Percentiles rank a stretch among this genome's conserved stretches.
These are phyloP conservation scores for Pollimyrus isidori DNA, from an alignment of 2,113 vertebrate genomes.

Conservation along the genomic window DNA sequence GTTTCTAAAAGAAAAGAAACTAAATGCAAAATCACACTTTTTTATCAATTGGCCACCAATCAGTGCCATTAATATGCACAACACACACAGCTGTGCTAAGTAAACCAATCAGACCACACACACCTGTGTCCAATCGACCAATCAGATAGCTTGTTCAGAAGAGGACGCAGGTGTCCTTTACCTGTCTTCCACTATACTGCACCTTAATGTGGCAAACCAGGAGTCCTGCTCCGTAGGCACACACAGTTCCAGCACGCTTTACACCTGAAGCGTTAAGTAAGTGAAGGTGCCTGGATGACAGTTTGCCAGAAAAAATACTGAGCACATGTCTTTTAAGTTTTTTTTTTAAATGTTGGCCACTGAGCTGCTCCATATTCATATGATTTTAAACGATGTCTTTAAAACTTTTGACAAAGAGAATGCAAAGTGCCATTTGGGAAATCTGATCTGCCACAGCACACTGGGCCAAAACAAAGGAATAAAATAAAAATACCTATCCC, in stretches of 20 bases:
- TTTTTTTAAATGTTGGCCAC: neutral
- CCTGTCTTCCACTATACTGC: neutral
- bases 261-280: neutral
- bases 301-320: neutral
- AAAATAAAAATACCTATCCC: neutral
- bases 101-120: neutral
- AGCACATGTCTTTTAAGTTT: conserved; percentile 15
- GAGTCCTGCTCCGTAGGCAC: neutral
- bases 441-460: conserved; percentile 4
- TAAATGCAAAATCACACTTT: neutral
- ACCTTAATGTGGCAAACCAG: neutral
- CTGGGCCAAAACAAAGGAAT: neutral
- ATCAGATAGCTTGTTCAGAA: neutral
- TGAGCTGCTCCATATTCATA: conserved; percentile 23
- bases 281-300: neutral
- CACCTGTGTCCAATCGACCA: neutral
- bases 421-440: conserved; percentile 21
- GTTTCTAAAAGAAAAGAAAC: neutral
- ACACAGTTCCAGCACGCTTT: neutral
- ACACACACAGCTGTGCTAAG: neutral
- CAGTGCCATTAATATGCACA: neutral
- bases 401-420: conserved; percentile 29
- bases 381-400: conserved; percentile 23
- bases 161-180: neutral
- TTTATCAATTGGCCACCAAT: neutral